Evolutionary conservation across 2,888 invertebrate species (phyloP).

Genomic region (Noctua janthe): DNA sequence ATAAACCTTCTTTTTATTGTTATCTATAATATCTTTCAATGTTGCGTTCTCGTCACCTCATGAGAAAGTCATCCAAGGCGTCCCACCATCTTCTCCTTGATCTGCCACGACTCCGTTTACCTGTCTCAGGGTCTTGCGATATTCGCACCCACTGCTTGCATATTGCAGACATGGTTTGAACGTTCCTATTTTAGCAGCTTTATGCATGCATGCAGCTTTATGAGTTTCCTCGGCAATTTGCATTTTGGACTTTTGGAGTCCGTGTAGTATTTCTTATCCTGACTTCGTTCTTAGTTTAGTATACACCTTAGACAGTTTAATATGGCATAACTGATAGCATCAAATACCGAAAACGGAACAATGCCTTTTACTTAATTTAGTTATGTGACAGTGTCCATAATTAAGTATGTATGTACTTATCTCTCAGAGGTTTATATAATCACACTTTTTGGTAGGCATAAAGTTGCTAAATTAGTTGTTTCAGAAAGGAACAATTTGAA

Average conservation of each 20-base stretch:
- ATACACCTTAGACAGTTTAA: background rate
- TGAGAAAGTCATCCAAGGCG: too few relatives aligned
- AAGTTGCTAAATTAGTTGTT: background rate
- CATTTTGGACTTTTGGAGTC: background rate
- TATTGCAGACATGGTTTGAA: background rate
- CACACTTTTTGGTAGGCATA: background rate
- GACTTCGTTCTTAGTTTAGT: background rate
- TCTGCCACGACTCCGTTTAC: background rate
- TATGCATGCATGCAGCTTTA: background rate
- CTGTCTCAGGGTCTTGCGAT: background rate
- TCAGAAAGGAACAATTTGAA: background rate
- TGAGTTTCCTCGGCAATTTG: background rate
- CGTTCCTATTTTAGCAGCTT: background rate
- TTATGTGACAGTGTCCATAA: slow-evolving; percentile 40
- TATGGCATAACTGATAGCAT: slow-evolving; percentile 72
- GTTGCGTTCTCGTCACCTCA: background rate
- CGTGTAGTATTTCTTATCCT: background rate
- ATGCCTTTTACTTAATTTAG: slow-evolving; percentile 70
- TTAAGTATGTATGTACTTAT: background rate
- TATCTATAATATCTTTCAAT: background rate
- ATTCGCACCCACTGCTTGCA: background rate
- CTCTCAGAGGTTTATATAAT: background rate
- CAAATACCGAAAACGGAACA: slow-evolving; percentile 79
- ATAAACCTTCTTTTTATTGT: background rate
- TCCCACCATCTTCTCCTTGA: background rate